Conservation (phyloP, 2,113 vertebrate species). For the Pipra filicauda region DNA sequence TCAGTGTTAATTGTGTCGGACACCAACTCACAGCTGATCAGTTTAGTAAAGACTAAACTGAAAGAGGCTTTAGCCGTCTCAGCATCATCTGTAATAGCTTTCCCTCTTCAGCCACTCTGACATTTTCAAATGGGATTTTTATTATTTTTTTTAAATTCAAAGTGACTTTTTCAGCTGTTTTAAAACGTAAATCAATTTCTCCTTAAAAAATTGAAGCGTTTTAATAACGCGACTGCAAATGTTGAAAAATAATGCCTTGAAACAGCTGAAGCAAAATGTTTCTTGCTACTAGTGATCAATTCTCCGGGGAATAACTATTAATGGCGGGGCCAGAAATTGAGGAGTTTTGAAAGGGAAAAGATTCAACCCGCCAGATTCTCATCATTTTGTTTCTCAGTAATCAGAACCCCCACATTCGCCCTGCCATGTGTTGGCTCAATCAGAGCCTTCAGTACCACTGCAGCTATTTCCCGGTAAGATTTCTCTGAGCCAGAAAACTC, state of each 20-base stretch:
- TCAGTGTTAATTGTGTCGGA: slow-evolving; percentile 14
- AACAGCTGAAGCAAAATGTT: not conserved
- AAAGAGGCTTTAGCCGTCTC: slow-evolving; percentile 18
- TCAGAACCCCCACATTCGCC: not conserved
- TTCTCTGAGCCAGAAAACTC: not conserved
- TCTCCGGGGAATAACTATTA: not conserved
- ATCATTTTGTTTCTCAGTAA: not conserved
- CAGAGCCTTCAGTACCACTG: not conserved
- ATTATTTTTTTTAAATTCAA: not conserved
- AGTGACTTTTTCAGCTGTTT: slow-evolving; percentile 35
- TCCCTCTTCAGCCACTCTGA: slow-evolving; percentile 12
- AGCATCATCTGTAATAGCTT: not conserved
- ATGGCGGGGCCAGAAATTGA: not conserved
- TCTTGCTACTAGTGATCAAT: not conserved
- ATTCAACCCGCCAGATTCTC: not conserved
- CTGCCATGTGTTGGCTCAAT: not conserved
- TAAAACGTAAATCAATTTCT: slow-evolving; percentile 38
- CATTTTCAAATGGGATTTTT: slow-evolving; percentile 21
- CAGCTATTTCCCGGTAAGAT: not conserved
- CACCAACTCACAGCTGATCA: slow-evolving; percentile 28
- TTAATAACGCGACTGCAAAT: not conserved
- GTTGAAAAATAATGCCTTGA: not conserved
- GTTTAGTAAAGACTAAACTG: slow-evolving; percentile 24
- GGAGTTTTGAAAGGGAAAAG: not conserved
- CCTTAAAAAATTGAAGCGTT: not conserved